These are phyloP conservation scores for Crotalus viridis DNA, from an alignment of 2,113 vertebrate species.

Conservation along the genomic window DNA sequence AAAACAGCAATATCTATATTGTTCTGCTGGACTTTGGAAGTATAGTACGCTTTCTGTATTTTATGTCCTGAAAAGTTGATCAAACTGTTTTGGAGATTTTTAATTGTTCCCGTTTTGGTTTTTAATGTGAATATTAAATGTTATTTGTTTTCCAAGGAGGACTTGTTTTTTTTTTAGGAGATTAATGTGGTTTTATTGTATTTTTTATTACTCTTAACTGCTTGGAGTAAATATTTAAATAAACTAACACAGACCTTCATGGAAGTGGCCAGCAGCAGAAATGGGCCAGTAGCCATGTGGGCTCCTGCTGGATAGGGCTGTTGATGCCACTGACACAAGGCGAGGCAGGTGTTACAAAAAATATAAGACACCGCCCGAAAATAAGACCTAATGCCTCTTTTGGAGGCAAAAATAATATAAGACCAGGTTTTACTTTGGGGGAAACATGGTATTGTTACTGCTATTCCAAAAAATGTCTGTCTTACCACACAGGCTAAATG, in stretches of 20 bases:
- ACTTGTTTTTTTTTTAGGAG: neutral
- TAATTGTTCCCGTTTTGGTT: neutral
- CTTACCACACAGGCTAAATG: neutral
- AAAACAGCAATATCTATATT: neutral
- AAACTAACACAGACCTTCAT: neutral
- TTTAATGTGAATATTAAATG: neutral
- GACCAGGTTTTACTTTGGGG: no score
- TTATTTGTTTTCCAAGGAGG: neutral
- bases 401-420: no score
- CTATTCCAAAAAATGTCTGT: neutral
- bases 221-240: neutral
- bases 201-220: neutral
- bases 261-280: neutral
- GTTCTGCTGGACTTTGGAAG: neutral
- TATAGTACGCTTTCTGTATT: neutral
- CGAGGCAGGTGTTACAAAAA: no score
- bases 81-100: neutral
- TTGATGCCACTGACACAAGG: no score
- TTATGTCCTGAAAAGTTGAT: neutral
- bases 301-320: no score
- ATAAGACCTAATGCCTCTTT: no score
- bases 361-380: no score
- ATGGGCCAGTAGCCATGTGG: no score
- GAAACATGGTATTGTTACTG: neutral
- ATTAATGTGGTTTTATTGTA: neutral